Evolutionary conservation across 1,140 invertebrate genomes (phyloP).

Genomic region (Hyles vespertilio): DNA sequence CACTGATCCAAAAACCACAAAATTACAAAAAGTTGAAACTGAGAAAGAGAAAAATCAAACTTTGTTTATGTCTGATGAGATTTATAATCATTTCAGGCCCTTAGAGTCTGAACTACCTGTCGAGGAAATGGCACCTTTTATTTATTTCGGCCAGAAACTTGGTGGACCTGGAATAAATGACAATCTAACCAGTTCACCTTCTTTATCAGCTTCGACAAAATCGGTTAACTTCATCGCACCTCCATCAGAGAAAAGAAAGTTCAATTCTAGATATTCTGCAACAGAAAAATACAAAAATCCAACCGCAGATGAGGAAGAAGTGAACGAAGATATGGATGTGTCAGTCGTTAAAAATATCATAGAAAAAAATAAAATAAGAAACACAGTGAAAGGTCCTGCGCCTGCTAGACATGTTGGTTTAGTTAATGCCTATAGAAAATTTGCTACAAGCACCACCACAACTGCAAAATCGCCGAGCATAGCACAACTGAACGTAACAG

Average conservation of each 20-base stretch:
- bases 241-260: conserved; percentile 72
- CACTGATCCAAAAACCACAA: conserved; percentile 49
- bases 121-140: conserved; percentile 82
- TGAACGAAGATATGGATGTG: conserved; percentile 75
- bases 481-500: conserved; percentile 45
- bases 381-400: conserved; percentile 67
- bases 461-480: conserved; percentile 42
- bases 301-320: conserved; percentile 68
- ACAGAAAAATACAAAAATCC: conserved; percentile 69
- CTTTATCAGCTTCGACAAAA: conserved; percentile 72
- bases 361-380: conserved; percentile 74
- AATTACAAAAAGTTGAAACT: conserved; percentile 46
- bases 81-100: conserved; percentile 80
- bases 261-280: conserved; percentile 69
- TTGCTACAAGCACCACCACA: conserved; percentile 49
- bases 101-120: conserved; percentile 79
- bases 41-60: conserved; percentile 69
- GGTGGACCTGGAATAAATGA: conserved; percentile 58
- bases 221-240: conserved; percentile 71
- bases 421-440: conserved; percentile 70
- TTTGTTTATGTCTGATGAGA: conserved; percentile 76
- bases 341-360: conserved; percentile 73
- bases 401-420: conserved; percentile 63
- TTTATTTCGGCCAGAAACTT: conserved; percentile 83
- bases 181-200: conserved; percentile 63